Evolutionary conservation across 2,888 invertebrate species (phyloP), one percentile per base, ranked within the genome.

Genomic region (Desoria tigrina): DNA sequence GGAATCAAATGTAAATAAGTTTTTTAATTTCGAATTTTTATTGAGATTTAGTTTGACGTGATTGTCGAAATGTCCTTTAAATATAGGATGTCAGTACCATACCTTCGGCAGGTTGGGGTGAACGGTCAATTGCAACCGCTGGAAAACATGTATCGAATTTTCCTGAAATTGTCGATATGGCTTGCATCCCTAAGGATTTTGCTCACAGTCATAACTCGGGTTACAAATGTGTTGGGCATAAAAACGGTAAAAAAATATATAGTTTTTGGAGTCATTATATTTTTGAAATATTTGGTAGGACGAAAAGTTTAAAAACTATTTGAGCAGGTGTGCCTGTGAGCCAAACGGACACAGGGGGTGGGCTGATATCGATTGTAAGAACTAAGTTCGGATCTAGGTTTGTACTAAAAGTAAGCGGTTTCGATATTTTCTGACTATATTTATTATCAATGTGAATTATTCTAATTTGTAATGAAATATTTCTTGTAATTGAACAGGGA

Each of bases 311-410:
- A 27, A 45, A n/a, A 24, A 11, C 16, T 50, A n/a, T n/a, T n/a
- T n/a, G 4, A 42, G 1, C n/a, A 69, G 71, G 68, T 4, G 61
- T 56, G 6, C 55, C 63, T 2, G 58, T 68, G 11, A 56, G 62
- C 28, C 53, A 65, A n/a, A 50, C 27, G 26, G 55, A 71, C 24
- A 32, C 61, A 18, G 71, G 71, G n/a, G 71, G 71, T 11, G 71
- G 65, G 16, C 42, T 71, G 18, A 57, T 68, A 2, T 61, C 62
- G 23, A 61, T 63, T 24, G 63, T 60, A 18, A 63, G 61, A 51
- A 71, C 71, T 6, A 63, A 65, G 26, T 71, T 71, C 57, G 71
- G 71, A 3, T 49, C 63, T 2, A 39, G 71, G 51, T 66, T 65
- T 14, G 59, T 65, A 27, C 28, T 71, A 27, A 62, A 68, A 63